A percentile compares a stretch with the other conserved stretches of the same genome.
Conservation (phyloP, 2,888 invertebrate genomes). For the Synergus umbraculus region DNA sequence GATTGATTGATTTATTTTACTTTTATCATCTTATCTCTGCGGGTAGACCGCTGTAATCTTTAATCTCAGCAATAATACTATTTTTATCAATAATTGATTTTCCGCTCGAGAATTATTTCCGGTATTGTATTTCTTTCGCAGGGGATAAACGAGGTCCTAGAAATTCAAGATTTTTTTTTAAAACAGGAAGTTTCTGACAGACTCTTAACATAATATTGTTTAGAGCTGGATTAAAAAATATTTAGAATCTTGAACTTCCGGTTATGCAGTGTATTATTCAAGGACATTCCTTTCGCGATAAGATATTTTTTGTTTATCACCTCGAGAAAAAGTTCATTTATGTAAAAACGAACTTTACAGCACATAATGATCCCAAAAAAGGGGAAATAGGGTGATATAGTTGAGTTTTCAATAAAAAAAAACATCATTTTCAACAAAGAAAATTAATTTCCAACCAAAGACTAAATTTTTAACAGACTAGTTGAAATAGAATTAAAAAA, state of each 20-base stretch:
- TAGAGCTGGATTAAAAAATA: neutral
- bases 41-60: no score
- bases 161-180: neutral
- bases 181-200: neutral
- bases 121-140: neutral
- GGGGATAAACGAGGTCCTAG: neutral
- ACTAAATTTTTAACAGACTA: no score
- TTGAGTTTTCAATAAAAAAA: neutral
- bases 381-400: neutral
- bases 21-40: no score
- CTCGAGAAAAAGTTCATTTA: neutral
- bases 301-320: neutral
- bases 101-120: neutral
- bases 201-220: neutral
- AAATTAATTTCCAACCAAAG: no score
- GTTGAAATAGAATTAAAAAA: neutral
- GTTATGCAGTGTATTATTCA: neutral
- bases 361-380: neutral
- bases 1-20: no score
- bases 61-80: neutral
- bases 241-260: constrained; percentile 4
- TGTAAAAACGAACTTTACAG: neutral
- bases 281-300: constrained; percentile 9
- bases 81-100: neutral
- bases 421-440: no score